Conservation (phyloP, 2,888 invertebrate genomes). For the Elgonia sp. region DNA sequence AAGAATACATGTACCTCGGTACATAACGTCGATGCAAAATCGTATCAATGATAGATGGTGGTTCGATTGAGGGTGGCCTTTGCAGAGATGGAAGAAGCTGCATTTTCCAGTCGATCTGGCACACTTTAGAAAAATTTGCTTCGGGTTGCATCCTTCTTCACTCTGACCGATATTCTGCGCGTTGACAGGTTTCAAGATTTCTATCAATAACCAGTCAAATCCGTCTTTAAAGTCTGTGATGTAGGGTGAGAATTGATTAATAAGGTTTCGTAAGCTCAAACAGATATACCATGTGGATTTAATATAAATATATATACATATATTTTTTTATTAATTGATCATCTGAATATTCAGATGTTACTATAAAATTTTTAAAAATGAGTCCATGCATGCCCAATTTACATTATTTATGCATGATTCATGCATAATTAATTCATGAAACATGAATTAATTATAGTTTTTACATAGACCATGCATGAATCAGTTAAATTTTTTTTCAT, state of each 20-base stretch:
- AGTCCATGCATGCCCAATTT: too few relatives aligned
- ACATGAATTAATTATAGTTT: too few relatives aligned
- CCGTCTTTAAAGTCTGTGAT: background rate
- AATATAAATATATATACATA: too few relatives aligned
- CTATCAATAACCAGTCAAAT: slow-evolving; percentile 5
- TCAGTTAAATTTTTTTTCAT: too few relatives aligned
- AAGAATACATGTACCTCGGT: slow-evolving; percentile 73
- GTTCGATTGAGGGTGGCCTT: slow-evolving; percentile 64
- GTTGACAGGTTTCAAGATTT: slow-evolving; percentile 39
- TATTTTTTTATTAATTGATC: too few relatives aligned
- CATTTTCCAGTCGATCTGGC: slow-evolving; percentile 76
- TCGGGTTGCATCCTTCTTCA: slow-evolving; percentile 69
- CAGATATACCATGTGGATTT: too few relatives aligned
- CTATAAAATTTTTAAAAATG: too few relatives aligned
- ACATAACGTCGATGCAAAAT: slow-evolving; percentile 79
- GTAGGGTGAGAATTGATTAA: slow-evolving; percentile 8
- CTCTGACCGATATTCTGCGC: slow-evolving; percentile 72
- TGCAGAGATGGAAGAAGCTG: slow-evolving; percentile 66
- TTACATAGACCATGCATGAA: too few relatives aligned
- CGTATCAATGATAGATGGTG: slow-evolving; percentile 75
- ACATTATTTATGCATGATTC: too few relatives aligned
- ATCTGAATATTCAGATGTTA: too few relatives aligned
- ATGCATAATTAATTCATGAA: too few relatives aligned
- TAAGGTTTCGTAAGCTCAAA: too few relatives aligned
- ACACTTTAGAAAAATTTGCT: slow-evolving; percentile 73